These are phyloP conservation scores for Saccostrea cuccullata DNA, from an alignment of 1,140 invertebrate genomes.

Conservation along the genomic window DNA sequence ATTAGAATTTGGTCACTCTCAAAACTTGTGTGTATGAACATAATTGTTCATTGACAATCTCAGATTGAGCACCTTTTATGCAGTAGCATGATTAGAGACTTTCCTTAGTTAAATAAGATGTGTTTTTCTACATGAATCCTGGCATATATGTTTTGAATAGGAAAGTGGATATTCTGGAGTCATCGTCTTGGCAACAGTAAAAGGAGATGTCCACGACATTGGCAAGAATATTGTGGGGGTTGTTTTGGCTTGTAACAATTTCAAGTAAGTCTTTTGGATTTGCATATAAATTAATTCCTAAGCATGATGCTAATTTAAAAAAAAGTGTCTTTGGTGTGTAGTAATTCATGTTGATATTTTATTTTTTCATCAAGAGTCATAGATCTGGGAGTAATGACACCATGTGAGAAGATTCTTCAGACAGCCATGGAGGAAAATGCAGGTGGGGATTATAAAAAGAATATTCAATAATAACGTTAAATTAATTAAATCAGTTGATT, in stretches of 20 bases:
- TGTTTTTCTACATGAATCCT: no score
- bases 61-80: no score
- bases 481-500: no score
- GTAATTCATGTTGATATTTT: no score
- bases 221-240: constrained; percentile 85
- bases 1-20: no score
- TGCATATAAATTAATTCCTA: neutral
- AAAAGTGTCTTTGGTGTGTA: neutral
- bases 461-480: no score
- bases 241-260: constrained; percentile 85
- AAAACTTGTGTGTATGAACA: no score
- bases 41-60: no score
- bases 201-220: constrained; percentile 86
- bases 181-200: constrained; percentile 83
- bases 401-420: constrained; percentile 83
- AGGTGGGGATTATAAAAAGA: no score
- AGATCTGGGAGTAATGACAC: constrained; percentile 83
- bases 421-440: constrained; percentile 77
- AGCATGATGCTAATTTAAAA: neutral
- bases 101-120: no score
- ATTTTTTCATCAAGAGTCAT: neutral
- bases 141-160: constrained; percentile 56
- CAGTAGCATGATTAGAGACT: no score
- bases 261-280: constrained; percentile 72
- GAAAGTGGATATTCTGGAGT: constrained; percentile 80